Conservation (phyloP, 2,797 vertebrate genomes). For the Telmatherina bonti region DNA sequence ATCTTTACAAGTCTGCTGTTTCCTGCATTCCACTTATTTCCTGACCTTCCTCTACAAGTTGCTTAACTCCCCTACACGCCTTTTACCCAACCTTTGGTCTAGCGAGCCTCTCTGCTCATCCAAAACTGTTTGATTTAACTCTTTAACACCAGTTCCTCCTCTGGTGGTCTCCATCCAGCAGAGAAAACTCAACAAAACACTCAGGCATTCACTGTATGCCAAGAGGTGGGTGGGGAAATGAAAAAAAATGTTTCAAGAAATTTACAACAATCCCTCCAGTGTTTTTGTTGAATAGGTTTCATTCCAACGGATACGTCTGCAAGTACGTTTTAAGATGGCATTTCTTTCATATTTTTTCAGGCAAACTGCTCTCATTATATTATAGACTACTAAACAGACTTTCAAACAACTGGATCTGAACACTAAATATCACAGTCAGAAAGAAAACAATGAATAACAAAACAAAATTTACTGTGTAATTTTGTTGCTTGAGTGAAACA, state of each 20-base stretch:
- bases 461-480: neutral
- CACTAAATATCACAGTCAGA: too few species aligned
- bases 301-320: neutral
- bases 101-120: neutral
- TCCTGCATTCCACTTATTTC: neutral
- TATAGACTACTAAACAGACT: too few species aligned
- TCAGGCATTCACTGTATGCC: neutral
- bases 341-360: too few species aligned
- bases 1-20: neutral
- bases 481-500: neutral
- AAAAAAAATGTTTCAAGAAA: slow-evolving; percentile 2
- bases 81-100: neutral
- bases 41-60: neutral
- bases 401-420: too few species aligned
- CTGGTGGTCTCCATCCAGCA: neutral
- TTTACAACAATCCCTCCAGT: neutral
- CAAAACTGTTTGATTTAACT: neutral
- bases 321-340: neutral
- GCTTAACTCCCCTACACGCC: neutral
- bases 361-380: too few species aligned
- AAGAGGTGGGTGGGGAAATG: neutral
- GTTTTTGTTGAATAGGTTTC: neutral
- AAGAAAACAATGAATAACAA: neutral
- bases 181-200: slow-evolving; percentile 5
- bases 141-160: neutral